phyloP scores from a whole-genome alignment of 2,888 invertebrate genomes.

The Glaucopsyche alexis region DNA sequence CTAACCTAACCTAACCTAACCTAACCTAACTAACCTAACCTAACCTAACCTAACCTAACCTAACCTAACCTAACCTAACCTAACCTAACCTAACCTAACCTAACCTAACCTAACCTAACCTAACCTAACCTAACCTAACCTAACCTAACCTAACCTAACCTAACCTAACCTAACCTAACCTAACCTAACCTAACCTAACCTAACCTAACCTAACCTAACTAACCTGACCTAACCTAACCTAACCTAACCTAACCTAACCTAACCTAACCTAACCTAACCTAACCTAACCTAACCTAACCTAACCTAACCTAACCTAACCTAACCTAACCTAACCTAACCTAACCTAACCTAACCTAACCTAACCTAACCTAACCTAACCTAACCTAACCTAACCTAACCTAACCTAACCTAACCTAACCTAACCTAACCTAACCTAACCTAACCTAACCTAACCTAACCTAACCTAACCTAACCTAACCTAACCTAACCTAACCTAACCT shows the following conservation, averaged over 20 bases:
- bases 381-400: slow-evolving; percentile 43
- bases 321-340: slow-evolving; percentile 33
- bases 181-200: slow-evolving; percentile 45
- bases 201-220: slow-evolving; percentile 45
- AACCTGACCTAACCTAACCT: too few species aligned
- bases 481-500: slow-evolving; percentile 17
- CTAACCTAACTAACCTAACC: too few species aligned
- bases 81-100: slow-evolving; percentile 44
- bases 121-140: slow-evolving; percentile 42
- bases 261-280: slow-evolving; percentile 46
- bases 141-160: too few species aligned
- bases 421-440: slow-evolving; percentile 18
- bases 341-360: slow-evolving; percentile 44
- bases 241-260: slow-evolving; percentile 44
- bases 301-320: slow-evolving; percentile 45
- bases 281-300: slow-evolving; percentile 47
- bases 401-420: slow-evolving; percentile 18
- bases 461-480: slow-evolving; percentile 18
- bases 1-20: slow-evolving; percentile 45
- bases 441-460: slow-evolving; percentile 18
- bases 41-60: slow-evolving; percentile 44
- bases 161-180: too few species aligned
- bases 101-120: slow-evolving; percentile 43
- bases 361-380: slow-evolving; percentile 45
- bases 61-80: slow-evolving; percentile 45